Base-by-base conservation (phyloP, 2,113 vertebrate genomes). In the Spea bombifrons region DNA sequence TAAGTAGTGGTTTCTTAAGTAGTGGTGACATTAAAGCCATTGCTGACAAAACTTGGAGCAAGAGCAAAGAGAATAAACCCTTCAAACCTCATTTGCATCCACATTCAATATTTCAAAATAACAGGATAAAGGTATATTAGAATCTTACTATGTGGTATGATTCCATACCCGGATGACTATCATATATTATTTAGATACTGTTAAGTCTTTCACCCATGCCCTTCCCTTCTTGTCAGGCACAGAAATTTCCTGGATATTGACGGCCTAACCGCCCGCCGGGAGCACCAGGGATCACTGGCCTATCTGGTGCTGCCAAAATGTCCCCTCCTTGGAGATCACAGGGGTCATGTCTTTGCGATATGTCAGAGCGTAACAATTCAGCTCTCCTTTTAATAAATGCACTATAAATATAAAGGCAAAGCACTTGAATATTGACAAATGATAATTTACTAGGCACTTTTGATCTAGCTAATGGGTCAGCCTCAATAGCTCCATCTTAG, bases 361-460 rank as follows among this genome's bases (percentile, higher is more conserved):
- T 15, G 49, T n/a, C 47, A 52, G 49, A 67, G 15, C 43, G 5
- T 10, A 69, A 52, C 75, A 57, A 44, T 76, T 17, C 3, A 44
- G 52, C 4, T 47, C 57, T 68, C 75, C 77, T 67, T 72, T 53
- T 81, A 65, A 76, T 13, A 12, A 13, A 59, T 13, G 55, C 15
- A 82, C 83, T 85, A 85, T 84, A 82, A 86, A 85, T 88, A 87
- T 86, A 85, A 80, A 61, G 81, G 84, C 85, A 66, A 83, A 84
- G 86, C 83, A 84, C 88, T 88, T 83, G 75, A 43, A 83, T 88
- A 89, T 87, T 84, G 87, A 89, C 85, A 84, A 84, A 85, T 84
- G 84, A 84, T 71, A 88, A 84, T 87, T 86, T 85, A 80, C 83
- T 78, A 86, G 68, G 74, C 75, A 81, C 53, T 49, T 83, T 86